phyloP scores from a whole-genome alignment of 2,888 invertebrate genomes.

The Griposia aprilina region DNA sequence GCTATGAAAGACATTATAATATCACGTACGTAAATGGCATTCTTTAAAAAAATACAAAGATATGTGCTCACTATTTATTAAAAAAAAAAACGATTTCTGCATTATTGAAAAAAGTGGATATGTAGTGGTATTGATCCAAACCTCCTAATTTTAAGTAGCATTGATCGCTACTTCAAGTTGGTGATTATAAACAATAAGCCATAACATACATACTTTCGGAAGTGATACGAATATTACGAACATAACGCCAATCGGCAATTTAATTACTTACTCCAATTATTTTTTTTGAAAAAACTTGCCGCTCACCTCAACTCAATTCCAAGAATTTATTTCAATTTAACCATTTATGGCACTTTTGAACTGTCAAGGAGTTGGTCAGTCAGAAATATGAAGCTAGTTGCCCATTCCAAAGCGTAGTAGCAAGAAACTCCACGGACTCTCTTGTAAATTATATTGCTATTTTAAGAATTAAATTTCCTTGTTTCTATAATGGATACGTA shows the following conservation, averaged over 20 bases:
- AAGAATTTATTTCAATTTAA: neutral
- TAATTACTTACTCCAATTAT: no score
- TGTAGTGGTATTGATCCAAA: no score
- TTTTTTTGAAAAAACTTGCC: neutral
- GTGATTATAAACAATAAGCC: neutral
- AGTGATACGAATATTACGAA: neutral
- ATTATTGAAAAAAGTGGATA: no score
- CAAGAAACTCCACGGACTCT: neutral
- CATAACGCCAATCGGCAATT: neutral
- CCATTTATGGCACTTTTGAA: neutral
- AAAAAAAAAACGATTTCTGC: no score
- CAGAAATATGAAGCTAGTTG: neutral
- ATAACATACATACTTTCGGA: no score
- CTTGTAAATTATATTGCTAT: neutral
- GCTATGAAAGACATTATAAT: no score
- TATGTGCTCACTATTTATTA: no score
- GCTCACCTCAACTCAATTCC: neutral
- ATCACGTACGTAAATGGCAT: no score
- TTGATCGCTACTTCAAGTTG: neutral
- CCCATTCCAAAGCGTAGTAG: neutral
- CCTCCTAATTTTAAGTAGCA: neutral
- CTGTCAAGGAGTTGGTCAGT: neutral
- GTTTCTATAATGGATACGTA: neutral
- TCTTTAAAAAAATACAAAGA: no score
- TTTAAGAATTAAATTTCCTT: neutral